phyloP scores from a whole-genome alignment of 2,797 vertebrate genomes.

The Sebastes steindachneri region DNA sequence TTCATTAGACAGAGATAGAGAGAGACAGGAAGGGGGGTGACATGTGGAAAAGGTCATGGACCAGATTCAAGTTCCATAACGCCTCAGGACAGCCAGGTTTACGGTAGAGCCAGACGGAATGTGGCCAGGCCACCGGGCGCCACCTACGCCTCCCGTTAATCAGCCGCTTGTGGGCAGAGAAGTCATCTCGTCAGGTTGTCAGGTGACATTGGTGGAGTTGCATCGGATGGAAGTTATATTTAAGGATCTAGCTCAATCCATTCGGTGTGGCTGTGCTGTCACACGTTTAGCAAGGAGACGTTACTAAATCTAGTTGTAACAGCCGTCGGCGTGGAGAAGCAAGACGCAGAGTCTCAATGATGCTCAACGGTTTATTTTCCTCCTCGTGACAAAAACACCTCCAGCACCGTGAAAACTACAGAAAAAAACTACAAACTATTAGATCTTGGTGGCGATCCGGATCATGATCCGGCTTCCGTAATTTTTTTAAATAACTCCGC shows the following conservation, averaged over 20 bases:
- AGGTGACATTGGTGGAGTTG: not conserved
- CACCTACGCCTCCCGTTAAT: constrained; percentile 20
- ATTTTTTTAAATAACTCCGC: no score
- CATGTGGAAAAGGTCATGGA: constrained; percentile 53
- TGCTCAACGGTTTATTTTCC: no score
- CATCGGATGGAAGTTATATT: not conserved
- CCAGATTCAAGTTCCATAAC: constrained; percentile 38
- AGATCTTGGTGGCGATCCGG: no score
- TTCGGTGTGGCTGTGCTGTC: no score
- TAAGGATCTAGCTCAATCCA: no score
- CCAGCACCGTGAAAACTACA: no score
- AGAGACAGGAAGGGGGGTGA: constrained; percentile 9
- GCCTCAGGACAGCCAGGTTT: constrained; percentile 14
- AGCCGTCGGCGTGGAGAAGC: no score
- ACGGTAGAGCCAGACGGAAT: constrained; percentile 7
- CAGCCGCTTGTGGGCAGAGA: constrained; percentile 22
- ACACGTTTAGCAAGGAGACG: no score
- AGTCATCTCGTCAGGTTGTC: constrained; percentile 13
- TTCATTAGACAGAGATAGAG: constrained; percentile 46
- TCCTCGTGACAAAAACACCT: no score
- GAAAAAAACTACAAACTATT: accelerated
- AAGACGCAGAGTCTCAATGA: no score
- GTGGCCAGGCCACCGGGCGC: constrained; percentile 1
- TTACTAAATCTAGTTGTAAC: no score
- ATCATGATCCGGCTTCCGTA: no score